A percentile compares a stretch with the other conserved stretches of the same genome.
Evolutionary conservation across 1,140 invertebrate genomes (phyloP).

Genomic region (Nixonia krombeini): DNA sequence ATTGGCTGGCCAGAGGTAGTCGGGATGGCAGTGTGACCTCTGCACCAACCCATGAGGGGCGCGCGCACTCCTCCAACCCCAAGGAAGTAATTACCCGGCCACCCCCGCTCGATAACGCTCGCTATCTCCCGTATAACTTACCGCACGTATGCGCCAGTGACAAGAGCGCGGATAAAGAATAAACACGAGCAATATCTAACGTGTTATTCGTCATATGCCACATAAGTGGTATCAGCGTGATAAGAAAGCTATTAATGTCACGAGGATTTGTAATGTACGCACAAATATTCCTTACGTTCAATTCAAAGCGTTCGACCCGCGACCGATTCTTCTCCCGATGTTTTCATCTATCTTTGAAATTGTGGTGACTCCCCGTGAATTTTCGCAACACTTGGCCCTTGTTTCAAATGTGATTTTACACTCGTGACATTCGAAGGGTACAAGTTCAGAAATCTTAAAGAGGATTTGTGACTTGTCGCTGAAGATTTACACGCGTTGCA

Average conservation of each 20-base stretch:
- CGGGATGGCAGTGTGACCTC: slow-evolving; percentile 60
- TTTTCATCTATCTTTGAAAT: too few relatives aligned
- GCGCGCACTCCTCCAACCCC: slow-evolving; percentile 64
- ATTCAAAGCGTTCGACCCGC: too few relatives aligned
- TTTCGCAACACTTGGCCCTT: slow-evolving; percentile 11
- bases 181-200: slow-evolving; percentile 14
- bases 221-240: not conserved
- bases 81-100: slow-evolving; percentile 66
- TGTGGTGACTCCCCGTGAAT: too few relatives aligned
- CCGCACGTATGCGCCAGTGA: not conserved
- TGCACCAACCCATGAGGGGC: slow-evolving; percentile 64
- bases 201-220: slow-evolving; percentile 26
- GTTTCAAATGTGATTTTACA: slow-evolving; percentile 38
- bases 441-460: slow-evolving; percentile 48
- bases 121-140: slow-evolving; percentile 49
- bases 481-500: slow-evolving; percentile 51
- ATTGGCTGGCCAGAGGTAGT: slow-evolving; percentile 57
- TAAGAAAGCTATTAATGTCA: too few relatives aligned
- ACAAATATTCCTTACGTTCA: not conserved
- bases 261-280: too few relatives aligned
- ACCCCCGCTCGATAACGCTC: slow-evolving; percentile 65
- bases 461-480: slow-evolving; percentile 55
- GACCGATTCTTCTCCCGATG: too few relatives aligned
- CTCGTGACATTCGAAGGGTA: slow-evolving; percentile 8
- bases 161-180: not conserved